Evolutionary conservation across 2,113 vertebrate genomes (phyloP).

Genomic region (Mesembrinibis cayennensis): DNA sequence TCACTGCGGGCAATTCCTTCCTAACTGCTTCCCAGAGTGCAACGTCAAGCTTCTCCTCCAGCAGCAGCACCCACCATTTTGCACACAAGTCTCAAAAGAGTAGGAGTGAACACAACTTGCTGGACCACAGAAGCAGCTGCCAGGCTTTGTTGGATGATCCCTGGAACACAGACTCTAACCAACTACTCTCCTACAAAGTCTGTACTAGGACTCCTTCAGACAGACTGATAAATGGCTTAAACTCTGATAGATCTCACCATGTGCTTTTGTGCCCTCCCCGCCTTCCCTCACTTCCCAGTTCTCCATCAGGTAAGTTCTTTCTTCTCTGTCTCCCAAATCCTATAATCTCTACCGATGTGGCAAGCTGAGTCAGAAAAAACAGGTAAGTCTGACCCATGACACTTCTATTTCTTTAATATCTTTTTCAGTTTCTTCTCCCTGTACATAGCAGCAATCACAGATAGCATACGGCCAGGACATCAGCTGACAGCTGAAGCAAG

Average conservation of each 20-base stretch:
- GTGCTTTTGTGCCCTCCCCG: slow-evolving; percentile 68
- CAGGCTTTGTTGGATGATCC: slow-evolving; percentile 57
- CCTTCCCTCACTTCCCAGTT: slow-evolving; percentile 74
- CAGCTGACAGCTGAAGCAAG: not conserved
- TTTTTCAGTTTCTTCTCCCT: not conserved
- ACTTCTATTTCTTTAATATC: not conserved
- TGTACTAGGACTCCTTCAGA: slow-evolving; percentile 73
- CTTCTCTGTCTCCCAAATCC: not conserved
- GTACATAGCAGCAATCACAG: not conserved
- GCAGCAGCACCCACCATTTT: slow-evolving; percentile 48
- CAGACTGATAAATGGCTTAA: slow-evolving; percentile 71
- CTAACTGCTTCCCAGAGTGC: slow-evolving; percentile 64
- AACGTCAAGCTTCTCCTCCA: slow-evolving; percentile 35
- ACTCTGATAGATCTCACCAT: slow-evolving; percentile 62
- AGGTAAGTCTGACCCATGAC: not conserved
- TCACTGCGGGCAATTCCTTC: slow-evolving; percentile 74
- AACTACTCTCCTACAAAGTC: slow-evolving; percentile 69
- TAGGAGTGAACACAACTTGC: slow-evolving; percentile 80
- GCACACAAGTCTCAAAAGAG: slow-evolving; percentile 79
- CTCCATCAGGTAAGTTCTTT: slow-evolving; percentile 77
- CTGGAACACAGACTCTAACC: slow-evolving; percentile 74
- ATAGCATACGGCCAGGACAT: not conserved
- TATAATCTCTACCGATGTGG: not conserved
- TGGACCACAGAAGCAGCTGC: slow-evolving; percentile 70
- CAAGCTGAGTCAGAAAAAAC: not conserved